Evolutionary conservation across 2,797 vertebrate species (phyloP).

Genomic region (Hyperoplus lanceolatus): DNA sequence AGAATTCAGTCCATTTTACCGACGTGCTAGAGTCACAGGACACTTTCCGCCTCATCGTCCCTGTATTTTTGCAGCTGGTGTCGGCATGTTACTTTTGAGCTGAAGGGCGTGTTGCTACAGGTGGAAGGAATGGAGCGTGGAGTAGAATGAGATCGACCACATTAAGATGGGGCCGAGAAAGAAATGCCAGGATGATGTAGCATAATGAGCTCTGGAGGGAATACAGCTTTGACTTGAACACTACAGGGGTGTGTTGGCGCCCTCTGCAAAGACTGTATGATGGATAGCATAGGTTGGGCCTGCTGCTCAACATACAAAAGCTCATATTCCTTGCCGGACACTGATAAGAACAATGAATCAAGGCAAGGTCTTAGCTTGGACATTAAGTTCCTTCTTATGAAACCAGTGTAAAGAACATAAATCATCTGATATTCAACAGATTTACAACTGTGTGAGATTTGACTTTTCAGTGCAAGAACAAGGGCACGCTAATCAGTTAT

Average conservation of each 20-base stretch:
- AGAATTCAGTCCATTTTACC: neutral
- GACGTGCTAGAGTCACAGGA: neutral
- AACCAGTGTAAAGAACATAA: constrained; percentile 4
- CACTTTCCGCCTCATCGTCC: neutral
- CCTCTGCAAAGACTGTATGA: neutral
- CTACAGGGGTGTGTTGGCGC: constrained; percentile 19
- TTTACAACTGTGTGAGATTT: constrained; percentile 33
- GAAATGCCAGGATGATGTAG: constrained; percentile 30
- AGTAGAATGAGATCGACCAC: constrained; percentile 36
- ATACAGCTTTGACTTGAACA: constrained; percentile 16
- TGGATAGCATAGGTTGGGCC: neutral
- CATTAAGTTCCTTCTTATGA: constrained; percentile 3
- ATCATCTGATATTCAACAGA: constrained; percentile 40
- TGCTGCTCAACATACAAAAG: neutral
- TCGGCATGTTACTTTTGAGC: constrained; percentile 26
- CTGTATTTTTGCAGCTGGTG: constrained; percentile 14
- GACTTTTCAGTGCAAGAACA: constrained; percentile 37
- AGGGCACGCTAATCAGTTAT: constrained; percentile 69
- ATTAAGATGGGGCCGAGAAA: constrained; percentile 21
- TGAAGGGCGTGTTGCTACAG: constrained; percentile 53
- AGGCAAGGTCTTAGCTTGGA: neutral
- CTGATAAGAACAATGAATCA: constrained; percentile 13
- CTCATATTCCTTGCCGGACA: neutral
- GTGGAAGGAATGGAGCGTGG: constrained; percentile 33
- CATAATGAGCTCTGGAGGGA: constrained; percentile 38